Conservation (phyloP, 2,888 invertebrate species). For the Alcis repandata region DNA sequence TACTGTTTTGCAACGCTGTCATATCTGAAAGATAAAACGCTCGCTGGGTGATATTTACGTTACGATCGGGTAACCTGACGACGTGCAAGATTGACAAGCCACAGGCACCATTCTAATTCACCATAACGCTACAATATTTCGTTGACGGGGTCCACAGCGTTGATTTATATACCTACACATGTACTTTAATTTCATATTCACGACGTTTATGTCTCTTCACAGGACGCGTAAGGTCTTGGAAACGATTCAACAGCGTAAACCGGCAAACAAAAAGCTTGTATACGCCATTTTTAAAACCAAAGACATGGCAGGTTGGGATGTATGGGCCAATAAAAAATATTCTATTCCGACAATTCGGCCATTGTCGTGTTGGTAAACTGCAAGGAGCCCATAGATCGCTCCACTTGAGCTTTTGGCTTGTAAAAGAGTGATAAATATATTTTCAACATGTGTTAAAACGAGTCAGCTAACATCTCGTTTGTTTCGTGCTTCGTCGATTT, state of each 20-base stretch:
- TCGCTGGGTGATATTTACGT: slow-evolving; percentile 84
- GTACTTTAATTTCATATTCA: slow-evolving; percentile 86
- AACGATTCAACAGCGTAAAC: slow-evolving; percentile 85
- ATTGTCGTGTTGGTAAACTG: slow-evolving; percentile 87
- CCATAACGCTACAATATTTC: slow-evolving; percentile 84
- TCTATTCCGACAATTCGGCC: slow-evolving; percentile 84
- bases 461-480: slow-evolving; percentile 73
- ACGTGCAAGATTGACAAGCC: slow-evolving; percentile 85
- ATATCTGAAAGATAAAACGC: slow-evolving; percentile 85
- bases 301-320: slow-evolving; percentile 86
- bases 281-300: slow-evolving; percentile 88
- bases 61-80: slow-evolving; percentile 84
- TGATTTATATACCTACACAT: slow-evolving; percentile 85
- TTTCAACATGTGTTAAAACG: slow-evolving; percentile 83
- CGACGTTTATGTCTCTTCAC: slow-evolving; percentile 76
- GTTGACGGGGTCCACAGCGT: slow-evolving; percentile 82
- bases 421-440: slow-evolving; percentile 84
- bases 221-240: slow-evolving; percentile 76
- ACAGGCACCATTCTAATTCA: slow-evolving; percentile 87
- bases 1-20: slow-evolving; percentile 84
- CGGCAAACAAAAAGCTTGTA: slow-evolving; percentile 88
- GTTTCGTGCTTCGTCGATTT: slow-evolving; percentile 59
- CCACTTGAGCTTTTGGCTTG: slow-evolving; percentile 82
- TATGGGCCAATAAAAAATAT: slow-evolving; percentile 86
- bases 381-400: slow-evolving; percentile 85